Conservation (phyloP, 1,140 invertebrate genomes). For the Sycophaga agraensis region DNA sequence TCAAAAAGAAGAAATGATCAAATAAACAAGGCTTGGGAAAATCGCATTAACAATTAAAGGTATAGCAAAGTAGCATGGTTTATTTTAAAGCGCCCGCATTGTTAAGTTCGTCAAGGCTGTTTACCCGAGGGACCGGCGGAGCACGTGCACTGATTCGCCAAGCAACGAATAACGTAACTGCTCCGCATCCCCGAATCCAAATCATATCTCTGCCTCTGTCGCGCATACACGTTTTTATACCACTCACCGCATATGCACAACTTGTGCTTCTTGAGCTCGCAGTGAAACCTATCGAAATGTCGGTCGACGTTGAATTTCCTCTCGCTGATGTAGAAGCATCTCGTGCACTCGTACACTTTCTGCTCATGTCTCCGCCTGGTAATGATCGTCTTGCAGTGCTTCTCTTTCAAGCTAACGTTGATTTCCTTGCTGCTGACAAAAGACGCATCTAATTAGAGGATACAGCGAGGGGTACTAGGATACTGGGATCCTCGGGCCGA, state of each 20-base stretch:
- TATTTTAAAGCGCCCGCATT: neutral
- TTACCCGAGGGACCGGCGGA: neutral
- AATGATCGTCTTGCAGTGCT: neutral
- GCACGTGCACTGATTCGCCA: neutral
- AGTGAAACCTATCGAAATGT: slow-evolving; percentile 34
- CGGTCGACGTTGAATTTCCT: slow-evolving; percentile 32
- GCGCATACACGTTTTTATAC: no score
- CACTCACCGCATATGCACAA: slow-evolving; percentile 30
- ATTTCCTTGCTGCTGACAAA: neutral
- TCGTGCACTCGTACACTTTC: slow-evolving; percentile 22
- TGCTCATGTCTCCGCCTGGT: neutral
- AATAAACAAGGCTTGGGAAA: neutral
- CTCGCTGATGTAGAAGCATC: slow-evolving; percentile 30
- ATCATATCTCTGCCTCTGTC: no score
- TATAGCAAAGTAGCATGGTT: neutral
- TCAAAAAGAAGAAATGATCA: neutral
- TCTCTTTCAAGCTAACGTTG: neutral
- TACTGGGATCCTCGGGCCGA: neutral
- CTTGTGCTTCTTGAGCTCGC: neutral
- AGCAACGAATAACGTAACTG: neutral
- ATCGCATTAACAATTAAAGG: neutral
- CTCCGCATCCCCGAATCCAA: no score
- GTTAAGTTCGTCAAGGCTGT: neutral
- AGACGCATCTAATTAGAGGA: neutral
- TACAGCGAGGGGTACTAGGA: neutral